These are phyloP conservation scores for Kryphioiulus occultus DNA, from an alignment of 2,888 invertebrate species.

Conservation along the genomic window DNA sequence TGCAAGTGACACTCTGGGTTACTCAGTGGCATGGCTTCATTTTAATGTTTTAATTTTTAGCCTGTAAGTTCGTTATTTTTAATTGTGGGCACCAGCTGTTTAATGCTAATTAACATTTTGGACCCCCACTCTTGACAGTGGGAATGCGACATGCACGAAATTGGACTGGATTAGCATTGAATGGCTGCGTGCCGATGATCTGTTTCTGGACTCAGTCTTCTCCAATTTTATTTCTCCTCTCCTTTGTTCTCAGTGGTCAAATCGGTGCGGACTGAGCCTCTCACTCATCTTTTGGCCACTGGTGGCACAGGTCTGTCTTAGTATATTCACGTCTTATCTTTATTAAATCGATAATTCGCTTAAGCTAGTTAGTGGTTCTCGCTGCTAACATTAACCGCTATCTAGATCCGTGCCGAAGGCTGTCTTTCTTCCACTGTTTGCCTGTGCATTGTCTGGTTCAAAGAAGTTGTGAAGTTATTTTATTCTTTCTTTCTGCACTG, in stretches of 20 bases:
- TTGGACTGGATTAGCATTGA: background rate
- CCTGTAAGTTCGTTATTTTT: background rate
- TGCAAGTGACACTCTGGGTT: background rate
- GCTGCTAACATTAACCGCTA: background rate
- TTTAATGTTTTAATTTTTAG: slow-evolving; percentile 8
- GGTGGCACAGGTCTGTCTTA: slow-evolving; percentile 49
- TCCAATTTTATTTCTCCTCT: slow-evolving; percentile 36
- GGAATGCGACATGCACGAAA: background rate
- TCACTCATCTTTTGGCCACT: slow-evolving; percentile 47
- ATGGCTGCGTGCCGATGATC: background rate
- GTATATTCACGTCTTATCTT: slow-evolving; percentile 39
- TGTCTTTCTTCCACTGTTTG: slow-evolving; percentile 1
- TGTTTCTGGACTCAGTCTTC: background rate
- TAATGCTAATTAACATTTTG: background rate
- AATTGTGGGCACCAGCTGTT: background rate
- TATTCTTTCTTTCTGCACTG: background rate
- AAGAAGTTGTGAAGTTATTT: background rate
- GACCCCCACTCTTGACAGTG: background rate
- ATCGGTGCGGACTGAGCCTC: slow-evolving; percentile 46
- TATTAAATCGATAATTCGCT: background rate
- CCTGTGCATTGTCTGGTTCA: background rate
- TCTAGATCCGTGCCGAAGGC: background rate
- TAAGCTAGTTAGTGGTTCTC: slow-evolving; percentile 11
- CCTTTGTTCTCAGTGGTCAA: slow-evolving; percentile 48
- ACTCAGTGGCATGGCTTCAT: background rate